A percentile compares a stretch with the other conserved stretches of the same genome.
These are phyloP conservation scores for Ophion ventricosus DNA, from an alignment of 2,888 invertebrate genomes.

Conservation along the genomic window DNA sequence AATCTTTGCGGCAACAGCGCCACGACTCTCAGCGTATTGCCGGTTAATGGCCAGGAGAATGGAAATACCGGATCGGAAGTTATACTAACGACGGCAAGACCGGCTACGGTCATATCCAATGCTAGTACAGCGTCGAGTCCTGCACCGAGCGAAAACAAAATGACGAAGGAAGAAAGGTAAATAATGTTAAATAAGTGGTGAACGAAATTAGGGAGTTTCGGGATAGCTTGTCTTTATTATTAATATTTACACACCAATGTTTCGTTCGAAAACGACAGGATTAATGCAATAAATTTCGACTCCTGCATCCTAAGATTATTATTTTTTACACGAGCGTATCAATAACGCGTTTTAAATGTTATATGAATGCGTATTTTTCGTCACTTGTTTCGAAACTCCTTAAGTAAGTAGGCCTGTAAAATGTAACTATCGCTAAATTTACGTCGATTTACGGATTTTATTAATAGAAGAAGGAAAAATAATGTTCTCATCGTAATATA, in stretches of 20 bases:
- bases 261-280: no score
- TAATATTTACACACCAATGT: no score
- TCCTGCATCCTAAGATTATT: no score
- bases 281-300: no score
- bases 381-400: no score
- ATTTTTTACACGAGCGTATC: no score
- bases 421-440: no score
- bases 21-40: conserved; percentile 79
- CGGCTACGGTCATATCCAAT: conserved; percentile 87
- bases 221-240: no score
- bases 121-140: conserved; percentile 86
- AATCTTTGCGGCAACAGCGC: conserved; percentile 81
- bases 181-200: conserved; percentile 7
- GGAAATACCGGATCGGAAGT: conserved; percentile 84
- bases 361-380: no score
- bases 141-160: conserved; percentile 85
- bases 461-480: not conserved
- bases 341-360: no score
- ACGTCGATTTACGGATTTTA: no score
- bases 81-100: conserved; percentile 87
- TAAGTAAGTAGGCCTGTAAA: no score
- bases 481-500: not conserved
- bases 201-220: not conserved
- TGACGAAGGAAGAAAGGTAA: conserved; percentile 85
- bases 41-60: conserved; percentile 79